phyloP scores from a whole-genome alignment of 2,797 vertebrate genomes.

The Ptychobarbus kaznakovi region DNA sequence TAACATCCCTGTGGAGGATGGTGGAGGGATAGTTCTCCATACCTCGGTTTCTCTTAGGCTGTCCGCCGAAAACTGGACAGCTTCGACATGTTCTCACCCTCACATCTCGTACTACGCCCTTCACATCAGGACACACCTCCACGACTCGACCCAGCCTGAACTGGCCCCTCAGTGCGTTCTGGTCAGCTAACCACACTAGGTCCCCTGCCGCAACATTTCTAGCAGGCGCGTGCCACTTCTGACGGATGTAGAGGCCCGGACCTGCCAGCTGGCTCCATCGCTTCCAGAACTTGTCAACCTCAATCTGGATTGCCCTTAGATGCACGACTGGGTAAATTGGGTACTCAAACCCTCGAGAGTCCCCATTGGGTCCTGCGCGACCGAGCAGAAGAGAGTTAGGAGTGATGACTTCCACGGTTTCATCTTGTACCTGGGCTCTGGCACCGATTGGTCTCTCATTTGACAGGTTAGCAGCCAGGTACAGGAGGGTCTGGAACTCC shows the following conservation, averaged over 20 bases:
- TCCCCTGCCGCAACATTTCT: too few relatives aligned
- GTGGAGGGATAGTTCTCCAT: background rate
- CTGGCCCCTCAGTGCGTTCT: too few relatives aligned
- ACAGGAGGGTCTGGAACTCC: conserved; percentile 10
- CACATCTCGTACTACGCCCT: too few relatives aligned
- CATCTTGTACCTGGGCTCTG: conserved; percentile 4
- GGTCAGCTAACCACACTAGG: too few relatives aligned
- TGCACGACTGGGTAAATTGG: background rate
- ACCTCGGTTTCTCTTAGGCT: too few relatives aligned
- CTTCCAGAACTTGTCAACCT: conserved; percentile 16
- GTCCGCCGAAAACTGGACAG: too few relatives aligned
- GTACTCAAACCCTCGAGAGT: background rate
- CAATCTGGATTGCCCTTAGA: conserved; percentile 9
- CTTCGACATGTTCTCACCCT: too few relatives aligned
- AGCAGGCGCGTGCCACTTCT: conserved; percentile 11
- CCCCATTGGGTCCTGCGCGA: background rate
- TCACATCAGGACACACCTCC: too few relatives aligned
- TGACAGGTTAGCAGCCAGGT: background rate
- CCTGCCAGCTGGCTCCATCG: conserved; percentile 10
- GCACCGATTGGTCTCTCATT: conserved; percentile 8
- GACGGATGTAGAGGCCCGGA: background rate
- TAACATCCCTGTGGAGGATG: conserved; percentile 6
- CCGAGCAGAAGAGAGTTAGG: background rate
- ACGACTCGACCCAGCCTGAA: too few relatives aligned
- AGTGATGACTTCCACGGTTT: conserved; percentile 7